Evolutionary conservation across 2,113 vertebrate species (phyloP).

Genomic region (Cynocephalus volans): DNA sequence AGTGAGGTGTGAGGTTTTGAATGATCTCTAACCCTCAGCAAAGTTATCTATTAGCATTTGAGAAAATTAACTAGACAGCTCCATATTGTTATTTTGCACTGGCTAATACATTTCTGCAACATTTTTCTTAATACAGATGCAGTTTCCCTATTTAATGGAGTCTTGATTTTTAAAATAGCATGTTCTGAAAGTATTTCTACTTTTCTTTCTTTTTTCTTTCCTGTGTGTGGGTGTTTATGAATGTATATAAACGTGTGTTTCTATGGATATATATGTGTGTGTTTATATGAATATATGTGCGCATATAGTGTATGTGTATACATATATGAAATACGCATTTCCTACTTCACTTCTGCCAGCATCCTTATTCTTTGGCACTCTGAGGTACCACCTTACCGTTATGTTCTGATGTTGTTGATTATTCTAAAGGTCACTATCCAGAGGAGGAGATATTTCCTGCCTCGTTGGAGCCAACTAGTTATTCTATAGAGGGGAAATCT

Average conservation of each 20-base stretch:
- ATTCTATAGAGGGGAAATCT: not conserved
- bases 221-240: not conserved
- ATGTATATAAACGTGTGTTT: not conserved
- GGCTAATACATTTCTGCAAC: not conserved
- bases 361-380: not conserved
- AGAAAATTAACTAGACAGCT: not conserved
- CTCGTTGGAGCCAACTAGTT: not conserved
- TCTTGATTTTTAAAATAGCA: conserved; percentile 48
- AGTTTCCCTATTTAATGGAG: not conserved
- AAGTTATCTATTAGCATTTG: not conserved
- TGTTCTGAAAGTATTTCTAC: not conserved
- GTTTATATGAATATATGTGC: no score
- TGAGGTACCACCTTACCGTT: not conserved
- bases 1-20: not conserved
- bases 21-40: not conserved
- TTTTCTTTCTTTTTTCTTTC: not conserved
- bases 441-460: not conserved
- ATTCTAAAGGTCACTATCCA: not conserved
- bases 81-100: not conserved
- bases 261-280: not conserved
- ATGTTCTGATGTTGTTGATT: not conserved
- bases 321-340: not conserved
- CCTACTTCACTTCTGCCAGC: not conserved
- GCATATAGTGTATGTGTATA: not conserved
- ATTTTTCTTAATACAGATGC: not conserved